These are phyloP conservation scores for Octomys mimax DNA, from an alignment of 2,797 vertebrate genomes.

Conservation along the genomic window DNA sequence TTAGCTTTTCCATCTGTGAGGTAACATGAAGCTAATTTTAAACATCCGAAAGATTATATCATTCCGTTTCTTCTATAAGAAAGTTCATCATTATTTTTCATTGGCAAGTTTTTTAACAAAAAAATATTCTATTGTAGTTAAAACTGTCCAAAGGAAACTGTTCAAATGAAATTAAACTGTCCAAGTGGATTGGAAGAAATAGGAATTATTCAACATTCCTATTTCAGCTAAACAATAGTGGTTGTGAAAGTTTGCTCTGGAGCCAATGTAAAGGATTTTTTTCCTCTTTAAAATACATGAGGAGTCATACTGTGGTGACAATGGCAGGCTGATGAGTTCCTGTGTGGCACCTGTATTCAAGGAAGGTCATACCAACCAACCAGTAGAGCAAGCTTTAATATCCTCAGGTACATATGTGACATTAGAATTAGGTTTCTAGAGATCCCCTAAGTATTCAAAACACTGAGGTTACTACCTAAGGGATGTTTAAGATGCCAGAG, in stretches of 20 bases:
- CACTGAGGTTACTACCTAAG: neutral
- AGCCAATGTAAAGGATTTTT: neutral
- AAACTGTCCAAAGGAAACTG: conserved; percentile 19
- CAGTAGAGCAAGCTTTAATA: neutral
- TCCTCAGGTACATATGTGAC: neutral
- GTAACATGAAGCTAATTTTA: conserved; percentile 75
- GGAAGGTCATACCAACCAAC: neutral
- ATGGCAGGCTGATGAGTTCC: neutral
- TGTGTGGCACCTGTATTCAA: neutral
- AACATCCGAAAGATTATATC: conserved; percentile 68
- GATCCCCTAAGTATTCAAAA: conserved; percentile 5
- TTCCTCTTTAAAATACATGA: neutral
- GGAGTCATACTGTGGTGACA: neutral
- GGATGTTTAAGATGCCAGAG: neutral
- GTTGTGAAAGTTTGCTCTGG: conserved; percentile 18
- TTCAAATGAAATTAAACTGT: neutral
- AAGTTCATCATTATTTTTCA: conserved; percentile 46
- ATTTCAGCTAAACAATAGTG: conserved; percentile 12
- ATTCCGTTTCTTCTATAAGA: conserved; percentile 54
- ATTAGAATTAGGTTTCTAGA: conserved; percentile 4
- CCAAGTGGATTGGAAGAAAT: neutral
- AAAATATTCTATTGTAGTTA: neutral
- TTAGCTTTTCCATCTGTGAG: conserved; percentile 79
- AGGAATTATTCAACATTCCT: neutral
- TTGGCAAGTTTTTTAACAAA: conserved; percentile 18